Conservation (phyloP, 1,140 invertebrate genomes). For the Phthorimaea operculella region DNA sequence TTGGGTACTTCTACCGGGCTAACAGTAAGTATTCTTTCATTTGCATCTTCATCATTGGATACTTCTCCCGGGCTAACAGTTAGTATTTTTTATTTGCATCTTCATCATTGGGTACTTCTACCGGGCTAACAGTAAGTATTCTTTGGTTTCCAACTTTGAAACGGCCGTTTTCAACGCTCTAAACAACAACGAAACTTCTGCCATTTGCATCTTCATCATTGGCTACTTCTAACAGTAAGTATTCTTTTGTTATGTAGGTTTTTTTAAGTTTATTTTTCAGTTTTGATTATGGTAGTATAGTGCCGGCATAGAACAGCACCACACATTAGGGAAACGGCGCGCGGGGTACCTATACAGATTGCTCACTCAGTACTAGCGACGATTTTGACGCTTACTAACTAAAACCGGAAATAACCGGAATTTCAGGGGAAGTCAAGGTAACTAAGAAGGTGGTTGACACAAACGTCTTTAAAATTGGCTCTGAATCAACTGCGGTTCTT, state of each 20-base stretch:
- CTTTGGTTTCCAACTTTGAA: constrained; percentile 48
- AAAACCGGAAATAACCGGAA: no score
- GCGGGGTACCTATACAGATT: no score
- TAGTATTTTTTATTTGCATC: constrained; percentile 21
- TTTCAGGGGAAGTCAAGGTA: no score
- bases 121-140: background rate
- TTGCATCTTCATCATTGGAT: constrained; percentile 48
- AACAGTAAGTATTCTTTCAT: constrained; percentile 42
- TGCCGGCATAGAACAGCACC: no score
- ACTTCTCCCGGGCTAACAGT: constrained; percentile 55
- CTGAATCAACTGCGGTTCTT: no score
- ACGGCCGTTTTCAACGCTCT: constrained; percentile 44
- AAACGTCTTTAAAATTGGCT: no score
- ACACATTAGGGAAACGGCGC: no score
- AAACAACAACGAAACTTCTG: constrained; percentile 19
- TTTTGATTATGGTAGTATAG: no score
- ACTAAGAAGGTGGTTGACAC: no score
- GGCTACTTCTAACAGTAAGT: constrained; percentile 61
- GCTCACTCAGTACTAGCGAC: no score
- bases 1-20: constrained; percentile 52
- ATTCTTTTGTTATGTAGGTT: constrained; percentile 7
- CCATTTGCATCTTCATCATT: constrained; percentile 53
- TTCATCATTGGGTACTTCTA: background rate
- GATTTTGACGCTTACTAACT: no score
- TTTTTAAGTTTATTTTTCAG: no score